Evolutionary conservation across 2,113 vertebrate species (phyloP), one percentile per base, ranked within the genome.

Genomic region (Grammomys dolichurus): DNA sequence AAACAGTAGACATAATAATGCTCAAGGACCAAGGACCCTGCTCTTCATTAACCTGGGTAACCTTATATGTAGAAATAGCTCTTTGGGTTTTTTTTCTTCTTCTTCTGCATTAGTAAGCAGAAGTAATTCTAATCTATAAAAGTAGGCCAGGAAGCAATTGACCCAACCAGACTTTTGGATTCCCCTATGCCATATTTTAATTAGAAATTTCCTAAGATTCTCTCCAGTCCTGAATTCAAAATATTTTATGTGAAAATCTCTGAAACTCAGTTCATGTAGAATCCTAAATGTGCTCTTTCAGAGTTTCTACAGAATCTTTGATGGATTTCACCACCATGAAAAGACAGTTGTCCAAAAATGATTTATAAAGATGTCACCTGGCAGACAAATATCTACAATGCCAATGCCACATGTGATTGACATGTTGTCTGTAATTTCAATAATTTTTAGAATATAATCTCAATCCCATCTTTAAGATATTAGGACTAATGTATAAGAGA

Each of bases 61-160:
- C 76, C 85, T 81, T 96, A 77, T 56, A 56, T 90, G n/a, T 86
- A 76, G 33, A 93, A 97, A 88, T 76, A 95, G 80, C 65, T 95
- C 89, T 65, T 58, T 92, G 33, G 8, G 6, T 67, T 67, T 28
- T 87, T 96, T 91, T 85, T 22, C 17, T 33, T 60, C 28, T 43
- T 63, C 69, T 86, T 40, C 40, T 48, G 40, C 24, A 48, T 93
- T 94, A 95, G 90, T 95, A 96, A 97, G 94, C 94, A 96, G 14
- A 95, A 91, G 40, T 89, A 96, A 95, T 96, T 95, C 76, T 54
- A 96, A 96, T 92, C 96, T 87, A 40, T 92, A 95, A 94, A 97
- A 97, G 31, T 95, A 97, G 94, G 87, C 92, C 94, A 96, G 81
- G 51, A 95, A 96, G 88, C 90, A 96, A 94, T 89, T 97, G 96